Evolutionary conservation across 2,888 invertebrate species (phyloP).

Genomic region (Ectobius pallidus): DNA sequence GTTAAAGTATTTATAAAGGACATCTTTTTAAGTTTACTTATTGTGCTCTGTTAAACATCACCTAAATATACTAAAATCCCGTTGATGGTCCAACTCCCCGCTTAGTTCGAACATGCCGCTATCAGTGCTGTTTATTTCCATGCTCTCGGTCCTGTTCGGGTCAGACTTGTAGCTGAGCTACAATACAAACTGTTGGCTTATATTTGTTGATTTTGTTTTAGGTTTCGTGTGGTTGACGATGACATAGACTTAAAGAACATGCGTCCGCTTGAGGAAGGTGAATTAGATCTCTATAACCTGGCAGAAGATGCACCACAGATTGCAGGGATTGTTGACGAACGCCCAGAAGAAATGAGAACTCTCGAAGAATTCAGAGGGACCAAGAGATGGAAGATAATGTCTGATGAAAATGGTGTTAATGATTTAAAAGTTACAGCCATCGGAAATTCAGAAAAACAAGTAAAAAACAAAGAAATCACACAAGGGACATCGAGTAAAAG

Average conservation of each 20-base stretch:
- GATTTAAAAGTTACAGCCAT: constrained; percentile 39
- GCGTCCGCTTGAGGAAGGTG: constrained; percentile 65
- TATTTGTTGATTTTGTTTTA: constrained; percentile 58
- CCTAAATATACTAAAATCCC: too few species aligned
- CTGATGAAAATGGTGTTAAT: constrained; percentile 41
- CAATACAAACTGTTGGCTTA: too few species aligned
- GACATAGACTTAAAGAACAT: constrained; percentile 71
- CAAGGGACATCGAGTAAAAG: constrained; percentile 50
- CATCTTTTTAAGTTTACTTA: too few species aligned
- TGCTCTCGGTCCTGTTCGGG: too few species aligned
- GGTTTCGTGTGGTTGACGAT: constrained; percentile 86
- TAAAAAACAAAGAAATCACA: constrained; percentile 45
- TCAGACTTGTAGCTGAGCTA: too few species aligned
- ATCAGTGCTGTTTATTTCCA: too few species aligned
- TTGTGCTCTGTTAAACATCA: too few species aligned
- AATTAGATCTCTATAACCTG: constrained; percentile 69
- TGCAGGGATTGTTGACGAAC: constrained; percentile 85
- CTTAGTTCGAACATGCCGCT: too few species aligned
- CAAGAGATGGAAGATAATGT: constrained; percentile 42
- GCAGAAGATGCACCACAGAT: constrained; percentile 92
- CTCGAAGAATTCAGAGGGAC: constrained; percentile 45
- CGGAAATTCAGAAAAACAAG: neutral
- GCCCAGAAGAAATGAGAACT: constrained; percentile 66
- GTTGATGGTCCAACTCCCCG: too few species aligned
- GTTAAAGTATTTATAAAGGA: too few species aligned